Conservation (phyloP, 2,113 vertebrate genomes). For the Forbesichthys papilliferus region DNA sequence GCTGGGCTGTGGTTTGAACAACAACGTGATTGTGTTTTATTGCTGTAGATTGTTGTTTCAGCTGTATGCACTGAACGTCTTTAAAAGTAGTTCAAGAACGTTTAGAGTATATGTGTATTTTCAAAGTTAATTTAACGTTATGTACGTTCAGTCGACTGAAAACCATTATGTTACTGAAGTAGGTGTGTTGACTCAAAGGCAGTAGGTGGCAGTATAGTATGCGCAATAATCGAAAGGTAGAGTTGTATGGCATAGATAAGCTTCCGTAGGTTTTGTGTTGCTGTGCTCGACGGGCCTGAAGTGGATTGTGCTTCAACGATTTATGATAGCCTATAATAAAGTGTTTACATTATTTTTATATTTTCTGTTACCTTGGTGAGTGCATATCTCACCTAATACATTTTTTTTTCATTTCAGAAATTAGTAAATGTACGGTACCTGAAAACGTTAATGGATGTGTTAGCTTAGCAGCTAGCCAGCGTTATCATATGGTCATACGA, state of each 20-base stretch:
- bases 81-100: no score
- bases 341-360: background rate
- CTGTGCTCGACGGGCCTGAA: background rate
- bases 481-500: background rate
- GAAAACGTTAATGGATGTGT: slow-evolving; percentile 13
- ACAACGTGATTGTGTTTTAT: no score
- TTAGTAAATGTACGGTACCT: background rate
- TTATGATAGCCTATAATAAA: background rate
- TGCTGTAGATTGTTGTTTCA: no score
- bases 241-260: slow-evolving; percentile 1
- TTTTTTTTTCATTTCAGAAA: no score
- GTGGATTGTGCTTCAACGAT: background rate
- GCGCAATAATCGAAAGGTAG: fast-evolving
- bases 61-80: no score
- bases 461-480: slow-evolving; percentile 21
- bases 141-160: no score
- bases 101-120: no score
- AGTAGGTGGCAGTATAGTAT: slow-evolving; percentile 28
- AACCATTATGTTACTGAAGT: no score
- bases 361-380: slow-evolving; percentile 23
- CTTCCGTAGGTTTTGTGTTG: slow-evolving; percentile 46
- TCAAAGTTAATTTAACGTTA: no score
- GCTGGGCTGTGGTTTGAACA: no score
- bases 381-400: background rate
- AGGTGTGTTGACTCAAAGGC: background rate